Percentiles rank a stretch among this genome's conserved stretches.
Conservation (phyloP, 2,797 vertebrate species). For the Acanthiza pusilla region DNA sequence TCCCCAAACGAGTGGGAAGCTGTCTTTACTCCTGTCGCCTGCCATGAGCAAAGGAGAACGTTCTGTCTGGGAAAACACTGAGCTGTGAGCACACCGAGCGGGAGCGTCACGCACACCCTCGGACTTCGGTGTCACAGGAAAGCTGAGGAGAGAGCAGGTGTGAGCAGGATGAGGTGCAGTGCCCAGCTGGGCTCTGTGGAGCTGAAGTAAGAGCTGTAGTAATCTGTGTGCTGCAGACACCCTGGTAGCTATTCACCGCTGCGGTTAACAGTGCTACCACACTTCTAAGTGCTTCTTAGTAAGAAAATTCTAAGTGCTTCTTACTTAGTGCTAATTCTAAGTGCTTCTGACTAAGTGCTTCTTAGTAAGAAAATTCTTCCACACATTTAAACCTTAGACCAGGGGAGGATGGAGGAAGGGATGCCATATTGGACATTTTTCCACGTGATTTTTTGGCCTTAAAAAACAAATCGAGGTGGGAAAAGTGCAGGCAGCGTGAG, state of each 20-base stretch:
- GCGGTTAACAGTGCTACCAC: not conserved
- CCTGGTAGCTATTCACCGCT: not conserved
- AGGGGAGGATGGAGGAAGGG: not conserved
- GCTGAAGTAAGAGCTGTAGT: not conserved
- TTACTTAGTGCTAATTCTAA: no score
- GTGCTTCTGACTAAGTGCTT: no score
- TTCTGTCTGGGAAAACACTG: slow-evolving; percentile 14
- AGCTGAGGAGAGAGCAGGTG: not conserved
- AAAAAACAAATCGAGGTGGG: not conserved
- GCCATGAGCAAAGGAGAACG: not conserved
- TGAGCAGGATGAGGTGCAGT: not conserved
- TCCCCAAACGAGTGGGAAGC: not conserved
- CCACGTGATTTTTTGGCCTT: not conserved
- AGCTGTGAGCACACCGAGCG: not conserved
- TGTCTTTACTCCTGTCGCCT: not conserved
- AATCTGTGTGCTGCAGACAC: not conserved
- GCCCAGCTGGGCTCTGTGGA: not conserved
- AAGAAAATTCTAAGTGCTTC: not conserved
- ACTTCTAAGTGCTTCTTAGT: not conserved
- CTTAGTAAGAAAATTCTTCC: not conserved
- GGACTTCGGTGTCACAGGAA: not conserved
- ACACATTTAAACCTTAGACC: not conserved
- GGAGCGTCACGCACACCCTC: rapidly evolving
- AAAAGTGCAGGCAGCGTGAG: not conserved
- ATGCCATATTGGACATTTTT: not conserved